A percentile compares a stretch with the other conserved stretches of the same genome.
phyloP scores from a whole-genome alignment of 2,888 invertebrate genomes.

The Chrysina gloriosa region DNA sequence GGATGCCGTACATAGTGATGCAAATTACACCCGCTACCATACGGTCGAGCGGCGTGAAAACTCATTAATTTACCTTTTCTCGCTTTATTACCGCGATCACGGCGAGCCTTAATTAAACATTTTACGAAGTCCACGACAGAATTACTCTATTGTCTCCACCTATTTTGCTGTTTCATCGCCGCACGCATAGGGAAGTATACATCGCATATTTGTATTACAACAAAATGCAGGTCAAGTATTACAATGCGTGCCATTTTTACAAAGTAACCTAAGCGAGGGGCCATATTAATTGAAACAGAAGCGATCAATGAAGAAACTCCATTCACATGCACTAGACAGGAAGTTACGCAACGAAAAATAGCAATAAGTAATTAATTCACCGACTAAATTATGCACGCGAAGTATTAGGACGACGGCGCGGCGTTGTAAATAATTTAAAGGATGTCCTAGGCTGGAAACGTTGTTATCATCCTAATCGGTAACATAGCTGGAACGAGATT shows the following conservation, averaged over 20 bases:
- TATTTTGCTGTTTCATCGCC: background rate
- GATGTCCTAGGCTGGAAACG: conserved; percentile 11
- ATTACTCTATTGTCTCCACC: background rate
- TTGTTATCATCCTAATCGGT: conserved; percentile 28
- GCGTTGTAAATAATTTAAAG: conserved; percentile 32
- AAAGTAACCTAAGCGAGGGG: background rate
- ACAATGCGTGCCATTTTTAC: conserved; percentile 3
- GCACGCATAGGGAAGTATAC: background rate
- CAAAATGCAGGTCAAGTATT: conserved; percentile 20
- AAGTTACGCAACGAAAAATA: conserved; percentile 28
- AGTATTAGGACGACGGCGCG: too few species aligned
- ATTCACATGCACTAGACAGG: conserved; percentile 4
- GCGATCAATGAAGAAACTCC: conserved; percentile 8
- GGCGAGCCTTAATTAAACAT: background rate
- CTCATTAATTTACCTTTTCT: conserved; percentile 11
- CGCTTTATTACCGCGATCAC: background rate
- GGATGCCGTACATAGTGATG: conserved; percentile 8
- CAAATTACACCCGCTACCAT: conserved; percentile 4
- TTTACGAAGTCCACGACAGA: background rate
- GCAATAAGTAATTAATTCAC: conserved; percentile 28
- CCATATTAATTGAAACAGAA: background rate
- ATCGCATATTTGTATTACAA: background rate
- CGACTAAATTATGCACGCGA: conserved; percentile 22
- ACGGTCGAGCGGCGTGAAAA: conserved; percentile 6
- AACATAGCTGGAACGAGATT: conserved; percentile 8